phyloP scores from a whole-genome alignment of 2,888 invertebrate species.

The Stictocephala bisonia region DNA sequence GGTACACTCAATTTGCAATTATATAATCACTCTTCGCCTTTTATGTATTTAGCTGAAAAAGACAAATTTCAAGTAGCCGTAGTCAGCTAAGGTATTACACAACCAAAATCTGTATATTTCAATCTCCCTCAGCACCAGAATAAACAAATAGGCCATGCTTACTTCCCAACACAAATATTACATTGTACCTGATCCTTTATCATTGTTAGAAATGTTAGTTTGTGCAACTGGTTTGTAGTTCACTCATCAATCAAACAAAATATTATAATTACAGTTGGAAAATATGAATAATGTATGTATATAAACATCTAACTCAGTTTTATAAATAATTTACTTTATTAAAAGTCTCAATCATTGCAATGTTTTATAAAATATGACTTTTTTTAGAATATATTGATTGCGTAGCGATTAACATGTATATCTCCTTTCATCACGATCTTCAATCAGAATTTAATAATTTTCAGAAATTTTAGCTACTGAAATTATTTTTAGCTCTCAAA shows the following conservation, averaged over 20 bases:
- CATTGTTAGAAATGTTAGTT: slow-evolving; percentile 11
- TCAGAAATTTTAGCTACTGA: no score
- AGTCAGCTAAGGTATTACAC: not conserved
- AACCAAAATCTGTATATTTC: not conserved
- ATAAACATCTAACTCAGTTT: no score
- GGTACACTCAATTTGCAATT: not conserved
- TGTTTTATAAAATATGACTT: no score
- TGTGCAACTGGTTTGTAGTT: not conserved
- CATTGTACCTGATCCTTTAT: slow-evolving; percentile 27
- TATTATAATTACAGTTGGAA: no score
- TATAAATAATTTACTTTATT: no score
- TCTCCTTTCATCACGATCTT: no score
- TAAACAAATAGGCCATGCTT: slow-evolving; percentile 2
- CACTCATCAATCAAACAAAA: not conserved
- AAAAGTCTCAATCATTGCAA: no score
- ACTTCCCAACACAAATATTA: not conserved
- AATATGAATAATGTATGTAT: no score
- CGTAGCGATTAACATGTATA: no score
- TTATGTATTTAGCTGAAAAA: not conserved
- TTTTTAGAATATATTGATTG: no score
- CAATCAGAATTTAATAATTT: no score
- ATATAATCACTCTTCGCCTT: slow-evolving; percentile 21
- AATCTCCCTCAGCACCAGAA: not conserved
- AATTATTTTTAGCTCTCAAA: no score
- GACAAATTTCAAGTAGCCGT: slow-evolving; percentile 16